Evolutionary conservation across 2,113 vertebrate genomes (phyloP).

Genomic region (Theropithecus gelada): DNA sequence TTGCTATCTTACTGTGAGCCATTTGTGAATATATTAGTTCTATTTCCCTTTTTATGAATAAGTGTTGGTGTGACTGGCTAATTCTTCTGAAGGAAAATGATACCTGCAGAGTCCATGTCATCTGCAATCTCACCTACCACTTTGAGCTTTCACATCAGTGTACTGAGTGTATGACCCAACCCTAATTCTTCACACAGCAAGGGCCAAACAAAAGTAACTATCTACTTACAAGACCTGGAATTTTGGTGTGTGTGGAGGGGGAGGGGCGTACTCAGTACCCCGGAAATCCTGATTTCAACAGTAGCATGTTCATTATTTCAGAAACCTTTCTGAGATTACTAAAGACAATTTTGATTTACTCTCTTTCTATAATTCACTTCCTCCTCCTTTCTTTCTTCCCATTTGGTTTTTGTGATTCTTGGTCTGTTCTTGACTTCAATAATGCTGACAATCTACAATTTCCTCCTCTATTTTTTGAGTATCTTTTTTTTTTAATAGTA

Average conservation of each 20-base stretch:
- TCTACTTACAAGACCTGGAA: not conserved
- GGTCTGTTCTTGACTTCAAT: slow-evolving; percentile 76
- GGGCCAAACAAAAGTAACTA: not conserved
- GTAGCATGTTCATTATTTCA: not conserved
- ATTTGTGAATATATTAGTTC: not conserved
- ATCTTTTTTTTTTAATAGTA: slow-evolving; percentile 84
- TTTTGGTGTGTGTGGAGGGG: not conserved
- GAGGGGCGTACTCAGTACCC: not conserved
- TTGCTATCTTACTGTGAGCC: not conserved
- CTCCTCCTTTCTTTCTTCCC: not conserved
- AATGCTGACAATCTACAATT: slow-evolving; percentile 84
- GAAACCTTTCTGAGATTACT: not conserved
- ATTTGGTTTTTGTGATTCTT: slow-evolving; percentile 68
- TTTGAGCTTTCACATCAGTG: not conserved
- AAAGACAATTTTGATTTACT: not conserved
- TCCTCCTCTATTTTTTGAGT: slow-evolving; percentile 80
- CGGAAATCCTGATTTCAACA: not conserved
- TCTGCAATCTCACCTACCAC: not conserved
- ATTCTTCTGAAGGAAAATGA: not conserved
- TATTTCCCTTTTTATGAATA: slow-evolving; percentile 22
- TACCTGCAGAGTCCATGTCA: not conserved
- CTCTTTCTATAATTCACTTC: not conserved
- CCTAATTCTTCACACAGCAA: not conserved
- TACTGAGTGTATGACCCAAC: not conserved
- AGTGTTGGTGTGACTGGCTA: not conserved